Base-by-base conservation (phyloP, 2,113 vertebrate genomes). In the Stictonetta naevosa region DNA sequence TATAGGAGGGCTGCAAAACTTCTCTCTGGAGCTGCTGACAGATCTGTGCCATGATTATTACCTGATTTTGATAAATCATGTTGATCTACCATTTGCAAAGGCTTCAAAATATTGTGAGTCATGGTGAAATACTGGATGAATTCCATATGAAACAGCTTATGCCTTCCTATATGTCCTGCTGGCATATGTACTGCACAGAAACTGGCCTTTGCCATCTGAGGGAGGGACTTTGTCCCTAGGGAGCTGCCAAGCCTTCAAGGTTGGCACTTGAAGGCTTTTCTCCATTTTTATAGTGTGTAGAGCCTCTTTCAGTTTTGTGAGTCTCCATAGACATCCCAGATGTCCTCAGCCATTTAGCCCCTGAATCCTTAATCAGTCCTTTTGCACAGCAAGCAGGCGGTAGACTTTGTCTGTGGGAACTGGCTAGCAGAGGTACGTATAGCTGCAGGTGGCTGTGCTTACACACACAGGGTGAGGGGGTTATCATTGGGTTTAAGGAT, bases 1-100 rank as follows among this genome's bases (percentile, higher is more conserved):
- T 86, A 88, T 34, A 60, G 52, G 64, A 83, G 52, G 68, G 88
- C 85, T 90, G 88, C 72, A 92, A 52, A 83, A 31, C 85, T 92
- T 91, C 55, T 94, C 85, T 95, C 76, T 92, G 90, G 93, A 89
- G 73, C 79, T 88, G 79, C 55, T 74, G 90, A 92, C 90, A 92
- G 75, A 80, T 92, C 86, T 52, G 33, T 56, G 80, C 60, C 62
- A 2, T 9, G 68, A 81, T 90, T 86, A 83, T 55, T 86, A 73
- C 82, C 75, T 66, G 79, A 77, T 95, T 77, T 75, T 81, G 84
- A 95, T 95, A 92, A 96, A 94, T 94, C 86, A 52, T 25, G 31
- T 68, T 88, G 92, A 84, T 92, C 25, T 92, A 84, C 69, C n/a
- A 20, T 60, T 88, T 90, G 64, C 75, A 71, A 67, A 90, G 68